A percentile compares a stretch with the other conserved stretches of the same genome.
phyloP scores from a whole-genome alignment of 1,140 invertebrate species.

The Polypedilum vanderplanki region DNA sequence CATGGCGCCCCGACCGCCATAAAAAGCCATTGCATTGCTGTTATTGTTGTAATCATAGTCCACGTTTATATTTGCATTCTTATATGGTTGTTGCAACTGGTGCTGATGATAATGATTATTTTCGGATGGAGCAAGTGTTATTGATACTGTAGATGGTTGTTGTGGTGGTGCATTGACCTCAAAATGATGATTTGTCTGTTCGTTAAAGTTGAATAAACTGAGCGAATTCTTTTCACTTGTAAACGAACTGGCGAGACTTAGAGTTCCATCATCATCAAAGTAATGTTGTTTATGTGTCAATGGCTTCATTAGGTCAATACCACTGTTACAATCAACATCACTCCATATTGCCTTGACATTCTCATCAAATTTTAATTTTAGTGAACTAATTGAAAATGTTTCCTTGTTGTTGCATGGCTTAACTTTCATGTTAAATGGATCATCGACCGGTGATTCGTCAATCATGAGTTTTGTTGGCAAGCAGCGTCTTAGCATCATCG shows the following conservation, averaged over 20 bases:
- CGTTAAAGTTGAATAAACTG: constrained; percentile 25
- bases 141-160: background rate
- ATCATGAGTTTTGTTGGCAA: background rate
- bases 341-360: constrained; percentile 20
- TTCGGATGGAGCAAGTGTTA: background rate
- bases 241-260: constrained; percentile 22
- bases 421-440: background rate
- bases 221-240: constrained; percentile 7
- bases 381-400: background rate
- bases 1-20: constrained; percentile 11
- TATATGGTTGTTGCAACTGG: too few relatives aligned
- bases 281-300: background rate
- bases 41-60: constrained; percentile 21
- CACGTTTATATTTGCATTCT: background rate
- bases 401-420: constrained; percentile 1
- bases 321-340: background rate
- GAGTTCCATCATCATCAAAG: background rate
- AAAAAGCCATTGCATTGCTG: background rate
- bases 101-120: too few relatives aligned
- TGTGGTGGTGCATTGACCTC: constrained; percentile 11
- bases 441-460: background rate
- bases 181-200: background rate
- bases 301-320: background rate
- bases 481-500: background rate
- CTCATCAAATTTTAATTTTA: constrained; percentile 22